Evolutionary conservation across 2,888 invertebrate genomes (phyloP).

Genomic region (Leptinotarsa haldemani): DNA sequence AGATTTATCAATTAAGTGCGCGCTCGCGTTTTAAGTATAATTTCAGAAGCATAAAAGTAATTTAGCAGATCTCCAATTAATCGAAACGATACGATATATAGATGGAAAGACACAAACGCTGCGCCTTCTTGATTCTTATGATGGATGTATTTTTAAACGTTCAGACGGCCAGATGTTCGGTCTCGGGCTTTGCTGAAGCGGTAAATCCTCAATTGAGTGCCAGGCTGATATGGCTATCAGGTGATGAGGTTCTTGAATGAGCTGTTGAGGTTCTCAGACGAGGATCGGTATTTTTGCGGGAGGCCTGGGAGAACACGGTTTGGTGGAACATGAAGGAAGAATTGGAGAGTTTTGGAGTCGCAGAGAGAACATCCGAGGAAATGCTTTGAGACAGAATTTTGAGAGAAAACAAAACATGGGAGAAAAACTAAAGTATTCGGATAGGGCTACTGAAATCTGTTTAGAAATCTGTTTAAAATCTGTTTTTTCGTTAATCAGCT

Average conservation of each 20-base stretch:
- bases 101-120: constrained; percentile 38
- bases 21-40: constrained; percentile 41
- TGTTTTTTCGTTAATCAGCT: too few relatives aligned
- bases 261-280: background rate
- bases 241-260: background rate
- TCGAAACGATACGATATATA: constrained; percentile 24
- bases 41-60: constrained; percentile 51
- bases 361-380: too few relatives aligned
- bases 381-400: too few relatives aligned
- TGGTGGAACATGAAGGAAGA: too few relatives aligned
- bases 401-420: too few relatives aligned
- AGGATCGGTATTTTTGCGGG: background rate
- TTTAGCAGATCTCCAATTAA: constrained; percentile 50
- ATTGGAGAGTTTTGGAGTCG: too few relatives aligned
- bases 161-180: constrained; percentile 45
- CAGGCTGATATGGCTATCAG: constrained; percentile 1
- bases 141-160: constrained; percentile 48
- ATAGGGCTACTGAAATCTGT: too few relatives aligned
- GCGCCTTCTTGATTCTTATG: constrained; percentile 40
- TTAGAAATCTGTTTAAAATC: too few relatives aligned
- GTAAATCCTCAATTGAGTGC: background rate
- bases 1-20: constrained; percentile 48
- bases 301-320: too few relatives aligned
- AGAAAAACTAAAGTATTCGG: too few relatives aligned
- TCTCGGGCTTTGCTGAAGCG: background rate